phyloP scores from a whole-genome alignment of 1,140 invertebrate species.

The Colletes gigas region DNA sequence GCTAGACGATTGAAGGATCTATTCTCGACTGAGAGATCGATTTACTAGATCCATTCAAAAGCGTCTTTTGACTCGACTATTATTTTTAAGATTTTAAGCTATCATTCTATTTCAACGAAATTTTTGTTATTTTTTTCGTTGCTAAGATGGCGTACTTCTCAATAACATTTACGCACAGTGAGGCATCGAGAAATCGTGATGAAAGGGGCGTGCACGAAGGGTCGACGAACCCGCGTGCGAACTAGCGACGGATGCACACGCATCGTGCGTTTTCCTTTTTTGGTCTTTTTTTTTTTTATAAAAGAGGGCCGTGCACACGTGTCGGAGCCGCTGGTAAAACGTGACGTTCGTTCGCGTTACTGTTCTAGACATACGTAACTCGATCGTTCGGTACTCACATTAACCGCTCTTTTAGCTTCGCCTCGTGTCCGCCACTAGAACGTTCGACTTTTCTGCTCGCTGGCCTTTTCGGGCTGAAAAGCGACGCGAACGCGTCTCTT shows the following conservation, averaged over 20 bases:
- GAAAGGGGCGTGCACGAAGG: slow-evolving; percentile 24
- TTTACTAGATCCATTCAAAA: no score
- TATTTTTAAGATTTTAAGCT: no score
- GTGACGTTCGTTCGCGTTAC: slow-evolving; percentile 6
- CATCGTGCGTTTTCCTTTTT: slow-evolving; percentile 20
- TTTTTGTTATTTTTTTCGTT: no score
- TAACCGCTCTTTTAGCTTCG: slow-evolving; percentile 32
- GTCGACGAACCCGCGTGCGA: slow-evolving; percentile 48
- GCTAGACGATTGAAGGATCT: no score
- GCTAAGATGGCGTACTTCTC: not conserved
- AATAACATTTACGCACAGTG: slow-evolving; percentile 22
- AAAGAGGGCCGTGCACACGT: not conserved
- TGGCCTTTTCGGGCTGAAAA: slow-evolving; percentile 61
- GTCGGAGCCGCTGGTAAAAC: slow-evolving; percentile 5
- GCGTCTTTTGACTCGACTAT: no score
- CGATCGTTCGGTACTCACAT: slow-evolving; percentile 51
- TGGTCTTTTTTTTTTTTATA: slow-evolving; percentile 8
- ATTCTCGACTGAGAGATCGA: no score
- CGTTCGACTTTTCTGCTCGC: slow-evolving; percentile 52
- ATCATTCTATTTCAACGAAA: no score
- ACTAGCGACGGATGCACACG: slow-evolving; percentile 35
- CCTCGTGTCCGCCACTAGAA: slow-evolving; percentile 1
- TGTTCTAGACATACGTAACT: slow-evolving; percentile 7
- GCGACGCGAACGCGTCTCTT: slow-evolving; percentile 57
- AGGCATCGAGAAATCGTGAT: slow-evolving; percentile 43